Evolutionary conservation across 2,113 vertebrate species (phyloP).

Genomic region (Psephotus haematonotus): DNA sequence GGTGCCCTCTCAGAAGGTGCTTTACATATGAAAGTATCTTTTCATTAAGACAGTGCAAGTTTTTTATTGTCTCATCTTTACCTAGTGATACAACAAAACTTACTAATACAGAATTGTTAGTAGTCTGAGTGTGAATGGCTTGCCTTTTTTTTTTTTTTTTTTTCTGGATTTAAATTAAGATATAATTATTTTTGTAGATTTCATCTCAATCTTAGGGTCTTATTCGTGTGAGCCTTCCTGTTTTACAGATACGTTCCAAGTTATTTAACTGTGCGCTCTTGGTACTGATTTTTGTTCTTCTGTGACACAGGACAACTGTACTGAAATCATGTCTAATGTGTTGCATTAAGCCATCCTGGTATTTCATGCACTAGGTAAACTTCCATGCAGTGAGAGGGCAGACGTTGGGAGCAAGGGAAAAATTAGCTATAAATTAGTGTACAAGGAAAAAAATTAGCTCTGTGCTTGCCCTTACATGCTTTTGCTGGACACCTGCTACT

Average conservation of each 20-base stretch:
- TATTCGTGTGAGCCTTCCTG: neutral
- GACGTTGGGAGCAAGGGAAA: rapidly evolving
- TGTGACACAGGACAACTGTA: neutral
- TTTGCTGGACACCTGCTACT: neutral
- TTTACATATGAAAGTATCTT: neutral
- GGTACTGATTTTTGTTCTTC: neutral
- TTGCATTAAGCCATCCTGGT: neutral
- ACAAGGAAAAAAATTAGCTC: neutral
- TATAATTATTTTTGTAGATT: neutral
- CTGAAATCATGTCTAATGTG: neutral
- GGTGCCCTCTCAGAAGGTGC: neutral
- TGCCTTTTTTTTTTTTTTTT: neutral
- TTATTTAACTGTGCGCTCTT: neutral
- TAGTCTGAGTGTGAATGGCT: neutral
- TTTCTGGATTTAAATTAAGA: neutral
- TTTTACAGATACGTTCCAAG: neutral
- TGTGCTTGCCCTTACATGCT: neutral
- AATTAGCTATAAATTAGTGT: neutral
- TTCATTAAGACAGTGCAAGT: neutral
- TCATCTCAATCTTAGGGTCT: neutral
- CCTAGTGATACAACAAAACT: neutral
- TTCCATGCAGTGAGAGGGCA: neutral
- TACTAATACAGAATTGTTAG: neutral
- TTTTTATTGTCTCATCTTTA: neutral
- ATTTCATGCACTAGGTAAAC: neutral